Base-by-base conservation (phyloP, 2,888 invertebrate genomes). In the Zele albiditarsus region DNA sequence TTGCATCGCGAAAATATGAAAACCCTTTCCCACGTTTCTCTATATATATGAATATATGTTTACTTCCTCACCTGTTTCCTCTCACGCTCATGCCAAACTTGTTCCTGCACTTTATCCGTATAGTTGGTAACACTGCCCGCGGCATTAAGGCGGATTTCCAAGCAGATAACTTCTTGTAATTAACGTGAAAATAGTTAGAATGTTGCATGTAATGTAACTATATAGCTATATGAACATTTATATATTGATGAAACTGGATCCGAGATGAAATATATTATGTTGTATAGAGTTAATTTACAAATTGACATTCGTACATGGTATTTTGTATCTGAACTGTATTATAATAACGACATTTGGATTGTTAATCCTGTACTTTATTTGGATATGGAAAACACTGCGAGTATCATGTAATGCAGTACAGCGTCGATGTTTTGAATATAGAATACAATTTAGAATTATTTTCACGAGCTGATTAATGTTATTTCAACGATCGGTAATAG, bases 141-240 rank as follows among this genome's bases (percentile, higher is more conserved):
- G 80, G 84, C 81, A 82, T 85, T 83, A 84, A 80, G 81, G 82
- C 78, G 84, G 84, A 86, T 87, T 84, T 82, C 86, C 86, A 87
- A 86, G 86, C 84, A 86, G 86, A 85, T 85, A 88, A 87, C 83
- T 88, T 85, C 81, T 80, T 81, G 82, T 85, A 85, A 46, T 86
- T 86, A 87, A 84, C 83, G 73, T 77, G 33, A 33, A 33, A 25
- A 60, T 73, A 38, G 20, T 53, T 23, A 27, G 62, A 33, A 31
- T 33, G 57, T 66, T 53, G 57, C 66, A 20, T 20, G 53, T 53
- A 23, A 10, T 20, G n/a, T 10, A 20, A 23, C 8, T 33, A 23
- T n/a, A 3, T 4, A 60, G 23, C 46, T 28, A 57, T 53, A 38
- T 6, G 31, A 60, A 20, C 68, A 31, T 20, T 28, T 14, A 63